Evolutionary conservation across 1,140 invertebrate species (phyloP).

Genomic region (Caenorhabditis briggsae): DNA sequence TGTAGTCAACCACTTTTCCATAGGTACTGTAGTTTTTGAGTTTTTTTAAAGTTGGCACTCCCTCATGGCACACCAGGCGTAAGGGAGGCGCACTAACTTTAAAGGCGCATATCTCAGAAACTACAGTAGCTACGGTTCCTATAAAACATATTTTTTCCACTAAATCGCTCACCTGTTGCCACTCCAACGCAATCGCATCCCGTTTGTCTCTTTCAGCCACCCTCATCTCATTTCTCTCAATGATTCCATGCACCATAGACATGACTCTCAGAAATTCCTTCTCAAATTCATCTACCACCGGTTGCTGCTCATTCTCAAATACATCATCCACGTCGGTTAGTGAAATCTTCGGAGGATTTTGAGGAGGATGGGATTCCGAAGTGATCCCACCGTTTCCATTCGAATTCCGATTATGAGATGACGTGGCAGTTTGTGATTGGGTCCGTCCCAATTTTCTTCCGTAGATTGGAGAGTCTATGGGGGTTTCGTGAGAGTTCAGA

Average conservation of each 20-base stretch:
- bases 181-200: conserved; percentile 83
- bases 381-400: conserved; percentile 31
- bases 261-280: conserved; percentile 82
- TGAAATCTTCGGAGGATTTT: conserved; percentile 24
- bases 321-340: conserved; percentile 25
- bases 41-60: too few species aligned
- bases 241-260: conserved; percentile 83
- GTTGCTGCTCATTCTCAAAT: conserved; percentile 42
- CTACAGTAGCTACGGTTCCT: too few species aligned
- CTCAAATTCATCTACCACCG: conserved; percentile 79
- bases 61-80: too few species aligned
- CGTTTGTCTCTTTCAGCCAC: conserved; percentile 83
- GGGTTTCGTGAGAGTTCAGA: background rate
- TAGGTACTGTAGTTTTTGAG: too few species aligned
- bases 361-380: background rate
- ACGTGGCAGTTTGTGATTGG: background rate
- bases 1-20: too few species aligned
- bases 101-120: too few species aligned
- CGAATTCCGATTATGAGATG: background rate
- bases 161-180: conserved; percentile 84
- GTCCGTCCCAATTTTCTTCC: conserved; percentile 1
- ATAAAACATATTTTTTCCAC: too few species aligned
- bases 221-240: conserved; percentile 83
- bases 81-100: too few species aligned
- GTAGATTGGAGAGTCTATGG: conserved; percentile 38